A percentile compares a stretch with the other conserved stretches of the same genome.
These are phyloP conservation scores for Columba guinea DNA, from an alignment of 2,797 vertebrate genomes.

Conservation along the genomic window DNA sequence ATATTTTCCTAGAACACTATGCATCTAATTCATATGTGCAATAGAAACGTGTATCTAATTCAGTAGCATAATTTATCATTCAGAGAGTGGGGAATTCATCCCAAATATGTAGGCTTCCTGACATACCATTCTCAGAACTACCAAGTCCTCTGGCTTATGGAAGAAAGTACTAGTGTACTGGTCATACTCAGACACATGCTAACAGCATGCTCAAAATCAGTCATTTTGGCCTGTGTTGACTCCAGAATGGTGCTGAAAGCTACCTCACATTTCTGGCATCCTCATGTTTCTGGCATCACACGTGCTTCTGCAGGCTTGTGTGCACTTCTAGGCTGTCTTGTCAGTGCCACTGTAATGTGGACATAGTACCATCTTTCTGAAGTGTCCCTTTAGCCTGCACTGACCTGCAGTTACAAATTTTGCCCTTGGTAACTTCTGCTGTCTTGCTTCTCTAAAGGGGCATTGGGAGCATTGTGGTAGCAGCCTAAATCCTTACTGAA, in stretches of 20 bases:
- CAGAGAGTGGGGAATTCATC: background rate
- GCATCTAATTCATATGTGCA: background rate
- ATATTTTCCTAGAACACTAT: background rate
- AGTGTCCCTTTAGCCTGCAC: background rate
- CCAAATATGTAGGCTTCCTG: fast-evolving
- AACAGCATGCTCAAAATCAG: background rate
- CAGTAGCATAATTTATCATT: background rate
- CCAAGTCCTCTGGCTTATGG: background rate
- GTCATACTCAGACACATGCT: fast-evolving
- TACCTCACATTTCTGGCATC: background rate
- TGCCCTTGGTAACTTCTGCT: background rate
- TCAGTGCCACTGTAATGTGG: background rate
- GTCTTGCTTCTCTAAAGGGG: background rate
- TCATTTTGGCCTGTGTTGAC: background rate
- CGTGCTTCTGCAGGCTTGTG: background rate
- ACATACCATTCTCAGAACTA: background rate
- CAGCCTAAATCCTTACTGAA: background rate
- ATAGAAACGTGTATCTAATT: background rate
- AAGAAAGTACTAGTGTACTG: background rate
- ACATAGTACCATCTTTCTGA: background rate
- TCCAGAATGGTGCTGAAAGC: background rate
- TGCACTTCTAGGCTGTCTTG: background rate
- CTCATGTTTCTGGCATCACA: background rate
- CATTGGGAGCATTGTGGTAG: background rate
- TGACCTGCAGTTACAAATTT: background rate